Evolutionary conservation across 2,888 invertebrate genomes (phyloP).

Genomic region (Pycnomerus fuliginosus): DNA sequence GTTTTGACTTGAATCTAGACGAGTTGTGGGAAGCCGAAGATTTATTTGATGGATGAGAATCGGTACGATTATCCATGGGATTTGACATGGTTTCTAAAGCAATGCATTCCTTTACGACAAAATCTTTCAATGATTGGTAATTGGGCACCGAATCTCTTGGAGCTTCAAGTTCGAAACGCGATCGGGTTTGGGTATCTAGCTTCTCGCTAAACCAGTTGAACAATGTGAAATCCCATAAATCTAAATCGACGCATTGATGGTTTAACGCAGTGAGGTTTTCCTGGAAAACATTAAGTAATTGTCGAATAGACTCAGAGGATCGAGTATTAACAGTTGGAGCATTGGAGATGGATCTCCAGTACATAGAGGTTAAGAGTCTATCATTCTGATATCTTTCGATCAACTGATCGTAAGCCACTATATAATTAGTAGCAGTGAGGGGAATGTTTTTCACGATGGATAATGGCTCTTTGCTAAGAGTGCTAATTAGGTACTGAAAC

Average conservation of each 20-base stretch:
- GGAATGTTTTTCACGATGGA: constrained; percentile 9
- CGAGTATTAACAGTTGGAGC: not conserved
- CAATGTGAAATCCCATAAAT: not conserved
- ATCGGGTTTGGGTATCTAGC: not conserved
- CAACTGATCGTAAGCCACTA: constrained; percentile 11
- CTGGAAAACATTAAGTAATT: not conserved
- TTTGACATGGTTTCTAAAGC: not conserved
- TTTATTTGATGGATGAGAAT: not conserved
- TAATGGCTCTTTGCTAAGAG: constrained; percentile 2
- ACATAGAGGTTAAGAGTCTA: constrained; percentile 5
- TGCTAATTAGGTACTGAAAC: not conserved
- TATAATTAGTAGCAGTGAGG: constrained; percentile 11
- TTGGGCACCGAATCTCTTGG: not conserved
- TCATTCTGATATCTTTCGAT: constrained; percentile 13
- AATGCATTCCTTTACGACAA: not conserved
- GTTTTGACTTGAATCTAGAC: too few relatives aligned
- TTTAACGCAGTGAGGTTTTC: constrained; percentile 4
- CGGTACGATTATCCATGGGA: not conserved
- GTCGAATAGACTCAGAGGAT: not conserved
- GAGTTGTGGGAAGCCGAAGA: not conserved
- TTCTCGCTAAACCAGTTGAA: not conserved
- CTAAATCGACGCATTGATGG: not conserved
- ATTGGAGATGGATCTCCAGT: not conserved
- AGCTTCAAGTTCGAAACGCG: not conserved
- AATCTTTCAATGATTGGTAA: not conserved